Evolutionary conservation across 2,888 invertebrate species (phyloP).

Genomic region (Lydus trimaculatus): DNA sequence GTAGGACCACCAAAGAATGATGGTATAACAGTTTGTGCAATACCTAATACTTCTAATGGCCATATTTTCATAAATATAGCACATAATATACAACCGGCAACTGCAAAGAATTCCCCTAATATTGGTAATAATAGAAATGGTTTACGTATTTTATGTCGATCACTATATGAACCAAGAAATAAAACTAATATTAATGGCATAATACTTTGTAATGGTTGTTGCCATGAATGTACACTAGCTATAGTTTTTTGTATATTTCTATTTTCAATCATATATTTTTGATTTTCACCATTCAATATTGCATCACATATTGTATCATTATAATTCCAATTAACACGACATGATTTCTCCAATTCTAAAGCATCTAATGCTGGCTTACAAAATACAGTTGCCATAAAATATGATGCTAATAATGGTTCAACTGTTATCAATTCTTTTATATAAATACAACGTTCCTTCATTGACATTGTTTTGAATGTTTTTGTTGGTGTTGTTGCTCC

Average conservation of each 20-base stretch:
- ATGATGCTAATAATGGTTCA: conserved; percentile 55
- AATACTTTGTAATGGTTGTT: conserved; percentile 51
- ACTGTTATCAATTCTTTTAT: conserved; percentile 53
- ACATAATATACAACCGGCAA: conserved; percentile 63
- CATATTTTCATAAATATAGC: conserved; percentile 66
- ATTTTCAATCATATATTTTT: conserved; percentile 57
- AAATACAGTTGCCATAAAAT: conserved; percentile 50
- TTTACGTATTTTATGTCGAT: conserved; percentile 56
- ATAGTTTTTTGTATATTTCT: conserved; percentile 60
- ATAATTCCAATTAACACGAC: conserved; percentile 63
- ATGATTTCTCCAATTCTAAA: conserved; percentile 67
- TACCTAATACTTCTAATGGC: conserved; percentile 62
- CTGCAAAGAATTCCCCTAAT: conserved; percentile 59
- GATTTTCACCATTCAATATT: conserved; percentile 52
- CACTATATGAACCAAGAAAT: conserved; percentile 58
- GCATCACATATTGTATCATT: conserved; percentile 63
- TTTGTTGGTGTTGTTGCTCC: conserved; percentile 28
- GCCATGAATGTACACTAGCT: conserved; percentile 59
- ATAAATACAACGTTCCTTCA: conserved; percentile 38
- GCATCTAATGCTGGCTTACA: conserved; percentile 61
- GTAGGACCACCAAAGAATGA: conserved; percentile 68
- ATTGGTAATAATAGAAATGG: conserved; percentile 57
- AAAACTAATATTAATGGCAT: conserved; percentile 55
- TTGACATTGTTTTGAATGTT: conserved; percentile 39
- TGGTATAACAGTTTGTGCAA: conserved; percentile 65